Evolutionary conservation across 2,888 invertebrate genomes (phyloP), one percentile per base, ranked within the genome.

Genomic region (Microdon myrmicae): DNA sequence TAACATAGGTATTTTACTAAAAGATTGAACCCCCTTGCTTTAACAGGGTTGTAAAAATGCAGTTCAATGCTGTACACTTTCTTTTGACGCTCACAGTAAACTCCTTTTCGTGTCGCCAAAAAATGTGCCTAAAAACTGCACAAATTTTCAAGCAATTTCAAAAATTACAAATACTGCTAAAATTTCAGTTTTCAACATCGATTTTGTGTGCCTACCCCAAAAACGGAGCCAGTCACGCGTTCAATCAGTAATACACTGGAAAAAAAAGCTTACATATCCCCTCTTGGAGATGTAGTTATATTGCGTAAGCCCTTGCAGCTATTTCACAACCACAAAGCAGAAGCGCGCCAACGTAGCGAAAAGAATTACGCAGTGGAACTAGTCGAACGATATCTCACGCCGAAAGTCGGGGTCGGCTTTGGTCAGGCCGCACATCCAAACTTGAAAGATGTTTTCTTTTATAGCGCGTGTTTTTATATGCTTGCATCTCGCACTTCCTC

Each of bases 311-410:
- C 20, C n/a, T n/a, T n/a, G 8, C 32, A 8, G 32, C 39, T 25
- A 39, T 19, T 34, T 25, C 19, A 34, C 12, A 38, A 35, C 26
- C 3, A 3, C 20, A 17, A 16, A 26, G 20, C 19, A 39, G n/a
- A 19, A 28, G 13, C 37, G 35, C 28, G 32, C 13, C 22, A 23
- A 6, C 16, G 23, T 39, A 22, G 34, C 25, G 9, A 35, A 43
- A 10, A 37, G 22, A 53, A 37, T 25, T 49, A 51, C 35, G 43
- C 51, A 49, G 35, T 22, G n/a, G 6, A 17, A 3, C 10, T 5
- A 22, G 31, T 29, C 9, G 22, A 44, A 34, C 29, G 16, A 45
- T 41, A 47, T 35, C 22, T 31, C 17, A 37, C 48, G 32, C 28
- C 26, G 22, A 26, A 4, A 12, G 26, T 6, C n/a, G 31, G 3